These are phyloP conservation scores for Spinus pinus DNA, from an alignment of 2,797 vertebrate species.

Conservation along the genomic window DNA sequence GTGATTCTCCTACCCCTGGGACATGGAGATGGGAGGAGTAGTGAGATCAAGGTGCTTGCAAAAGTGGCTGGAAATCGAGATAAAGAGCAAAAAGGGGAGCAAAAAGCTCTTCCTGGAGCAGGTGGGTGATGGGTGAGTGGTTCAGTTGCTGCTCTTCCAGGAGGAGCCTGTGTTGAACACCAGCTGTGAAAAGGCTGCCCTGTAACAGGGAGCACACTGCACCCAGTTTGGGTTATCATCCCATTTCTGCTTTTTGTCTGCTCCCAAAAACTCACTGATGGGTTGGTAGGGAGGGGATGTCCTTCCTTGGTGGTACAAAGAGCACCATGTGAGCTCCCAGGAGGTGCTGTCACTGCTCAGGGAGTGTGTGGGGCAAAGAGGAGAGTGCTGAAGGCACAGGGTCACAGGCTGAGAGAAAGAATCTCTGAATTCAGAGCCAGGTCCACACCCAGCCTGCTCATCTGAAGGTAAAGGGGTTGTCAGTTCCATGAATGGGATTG, in stretches of 20 bases:
- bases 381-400: background rate
- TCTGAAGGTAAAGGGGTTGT: background rate
- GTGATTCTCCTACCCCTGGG: background rate
- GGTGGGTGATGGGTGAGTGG: background rate
- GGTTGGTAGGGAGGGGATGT: no score
- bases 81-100: background rate
- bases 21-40: background rate
- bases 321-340: background rate
- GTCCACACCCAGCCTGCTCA: background rate
- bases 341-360: accelerated
- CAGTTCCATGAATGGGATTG: background rate
- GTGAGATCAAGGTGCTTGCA: background rate
- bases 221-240: background rate
- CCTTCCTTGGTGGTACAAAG: background rate
- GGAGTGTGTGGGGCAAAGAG: background rate
- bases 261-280: background rate
- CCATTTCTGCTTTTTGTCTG: background rate
- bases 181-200: background rate
- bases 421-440: background rate
- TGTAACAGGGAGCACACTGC: background rate
- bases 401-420: background rate
- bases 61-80: background rate
- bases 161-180: background rate
- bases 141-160: background rate
- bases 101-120: background rate